Conservation (phyloP, 2,888 invertebrate genomes). For the Leucoptera coffeella region DNA sequence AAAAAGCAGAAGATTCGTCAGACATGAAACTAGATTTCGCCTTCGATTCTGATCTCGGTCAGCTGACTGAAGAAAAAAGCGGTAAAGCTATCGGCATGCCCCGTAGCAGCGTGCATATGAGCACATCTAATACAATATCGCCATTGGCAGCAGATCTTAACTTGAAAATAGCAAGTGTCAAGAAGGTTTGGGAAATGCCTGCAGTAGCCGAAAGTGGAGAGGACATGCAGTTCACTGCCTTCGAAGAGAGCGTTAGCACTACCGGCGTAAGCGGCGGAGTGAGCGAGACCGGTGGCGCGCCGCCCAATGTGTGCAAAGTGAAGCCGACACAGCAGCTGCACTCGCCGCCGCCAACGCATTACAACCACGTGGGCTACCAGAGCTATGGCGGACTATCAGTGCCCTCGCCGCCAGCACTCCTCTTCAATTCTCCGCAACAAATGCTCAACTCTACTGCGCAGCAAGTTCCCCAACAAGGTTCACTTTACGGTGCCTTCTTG, state of each 20-base stretch:
- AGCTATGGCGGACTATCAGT: conserved; percentile 73
- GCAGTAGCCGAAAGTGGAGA: conserved; percentile 57
- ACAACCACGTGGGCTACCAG: conserved; percentile 67
- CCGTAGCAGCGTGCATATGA: conserved; percentile 57
- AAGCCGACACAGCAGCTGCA: conserved; percentile 78
- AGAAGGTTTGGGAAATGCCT: conserved; percentile 83
- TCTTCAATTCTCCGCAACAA: conserved; percentile 72
- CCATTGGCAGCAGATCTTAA: conserved; percentile 85
- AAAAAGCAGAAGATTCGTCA: conserved; percentile 67
- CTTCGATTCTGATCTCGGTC: conserved; percentile 77
- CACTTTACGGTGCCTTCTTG: conserved; percentile 78
- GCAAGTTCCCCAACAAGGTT: conserved; percentile 62
- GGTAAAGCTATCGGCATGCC: conserved; percentile 43
- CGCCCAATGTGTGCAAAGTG: conserved; percentile 74
- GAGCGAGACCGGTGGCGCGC: too few relatives aligned
- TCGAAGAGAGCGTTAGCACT: conserved; percentile 36
- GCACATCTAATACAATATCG: conserved; percentile 67
- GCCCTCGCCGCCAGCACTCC: conserved; percentile 79
- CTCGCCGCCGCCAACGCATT: conserved; percentile 61
- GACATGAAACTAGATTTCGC: conserved; percentile 90
- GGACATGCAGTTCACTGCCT: conserved; percentile 40
- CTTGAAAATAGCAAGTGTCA: conserved; percentile 90
- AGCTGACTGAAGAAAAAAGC: conserved; percentile 66
- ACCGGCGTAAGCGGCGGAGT: too few relatives aligned
- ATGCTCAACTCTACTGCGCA: conserved; percentile 45